Percentiles rank a stretch among this genome's conserved stretches.
phyloP scores from a whole-genome alignment of 2,113 vertebrate genomes.

The Delphinapterus leucas region DNA sequence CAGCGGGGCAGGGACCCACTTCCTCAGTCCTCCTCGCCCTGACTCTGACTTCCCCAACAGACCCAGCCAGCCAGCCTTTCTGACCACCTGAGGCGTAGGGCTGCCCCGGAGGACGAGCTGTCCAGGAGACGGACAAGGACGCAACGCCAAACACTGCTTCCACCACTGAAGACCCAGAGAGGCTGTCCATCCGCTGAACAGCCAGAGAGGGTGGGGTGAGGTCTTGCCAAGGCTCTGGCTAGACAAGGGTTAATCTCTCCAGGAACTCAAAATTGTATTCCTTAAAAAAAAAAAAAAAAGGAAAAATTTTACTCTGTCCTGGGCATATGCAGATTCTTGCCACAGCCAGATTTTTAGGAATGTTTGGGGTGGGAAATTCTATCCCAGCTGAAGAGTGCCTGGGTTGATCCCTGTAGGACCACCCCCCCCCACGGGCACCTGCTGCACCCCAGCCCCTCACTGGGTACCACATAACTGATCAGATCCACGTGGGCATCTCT shows the following conservation, averaged over 20 bases:
- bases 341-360: constrained; percentile 59
- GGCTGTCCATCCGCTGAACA: background rate
- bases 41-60: background rate
- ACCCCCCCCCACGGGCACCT: background rate
- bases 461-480: background rate
- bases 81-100: accelerated
- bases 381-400: constrained; percentile 50
- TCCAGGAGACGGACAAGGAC: background rate
- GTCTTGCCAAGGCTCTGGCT: background rate
- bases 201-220: background rate
- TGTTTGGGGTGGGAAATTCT: constrained; percentile 62
- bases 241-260: constrained; percentile 66
- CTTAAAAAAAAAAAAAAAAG: background rate
- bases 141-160: too few relatives aligned
- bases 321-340: constrained; percentile 55
- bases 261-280: constrained; percentile 71
- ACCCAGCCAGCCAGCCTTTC: background rate
- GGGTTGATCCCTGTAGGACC: background rate
- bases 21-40: background rate
- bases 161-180: too few relatives aligned
- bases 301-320: constrained; percentile 74
- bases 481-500: accelerated
- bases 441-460: constrained; percentile 1
- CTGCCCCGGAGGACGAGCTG: accelerated
- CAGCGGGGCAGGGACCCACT: background rate